Evolutionary conservation across 2,888 invertebrate genomes (phyloP).

Genomic region (Sepiola atlantica): DNA sequence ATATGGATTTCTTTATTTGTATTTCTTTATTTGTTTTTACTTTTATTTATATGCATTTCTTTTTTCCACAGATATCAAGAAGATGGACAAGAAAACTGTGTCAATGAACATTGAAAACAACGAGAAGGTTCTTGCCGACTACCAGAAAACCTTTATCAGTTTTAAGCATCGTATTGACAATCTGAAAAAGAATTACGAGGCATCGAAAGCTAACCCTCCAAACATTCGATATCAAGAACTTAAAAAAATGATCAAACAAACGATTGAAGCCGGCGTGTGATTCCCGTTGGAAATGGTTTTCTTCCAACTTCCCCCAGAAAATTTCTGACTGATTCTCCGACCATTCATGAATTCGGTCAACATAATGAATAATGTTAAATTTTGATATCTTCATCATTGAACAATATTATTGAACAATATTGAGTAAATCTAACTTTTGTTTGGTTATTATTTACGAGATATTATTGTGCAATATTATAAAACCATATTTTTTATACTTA

Average conservation of each 20-base stretch:
- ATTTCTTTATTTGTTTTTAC: too few relatives aligned
- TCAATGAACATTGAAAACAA: neutral
- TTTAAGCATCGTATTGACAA: neutral
- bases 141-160: neutral
- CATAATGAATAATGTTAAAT: neutral
- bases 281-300: neutral
- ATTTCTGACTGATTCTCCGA: neutral
- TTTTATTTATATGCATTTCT: too few relatives aligned
- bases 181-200: neutral
- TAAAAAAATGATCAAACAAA: constrained; percentile 32
- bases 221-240: constrained; percentile 38
- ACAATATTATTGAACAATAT: neutral
- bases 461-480: neutral
- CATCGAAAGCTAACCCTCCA: constrained; percentile 25
- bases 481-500: neutral
- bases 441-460: neutral
- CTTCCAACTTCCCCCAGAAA: neutral
- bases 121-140: neutral
- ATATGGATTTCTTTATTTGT: too few relatives aligned
- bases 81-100: constrained; percentile 14
- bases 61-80: constrained; percentile 23
- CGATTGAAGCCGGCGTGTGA: neutral
- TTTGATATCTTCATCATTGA: neutral
- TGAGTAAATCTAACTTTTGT: neutral
- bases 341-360: neutral